Conservation (phyloP, 1,140 invertebrate genomes). For the Brachionus manjavacas region DNA sequence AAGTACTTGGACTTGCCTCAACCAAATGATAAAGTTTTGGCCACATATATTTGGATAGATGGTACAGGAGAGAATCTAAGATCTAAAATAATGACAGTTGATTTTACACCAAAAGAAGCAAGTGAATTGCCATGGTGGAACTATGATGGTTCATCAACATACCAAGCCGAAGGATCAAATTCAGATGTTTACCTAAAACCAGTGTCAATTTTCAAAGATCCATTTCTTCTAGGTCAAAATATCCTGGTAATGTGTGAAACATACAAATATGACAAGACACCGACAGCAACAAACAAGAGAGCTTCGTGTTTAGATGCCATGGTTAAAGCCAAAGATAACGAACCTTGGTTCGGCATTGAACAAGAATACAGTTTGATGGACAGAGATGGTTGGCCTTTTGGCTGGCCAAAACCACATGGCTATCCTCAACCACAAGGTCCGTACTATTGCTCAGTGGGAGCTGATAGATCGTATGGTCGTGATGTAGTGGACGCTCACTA, state of each 20-base stretch:
- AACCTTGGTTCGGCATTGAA: slow-evolving; percentile 90
- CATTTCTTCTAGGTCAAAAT: slow-evolving; percentile 76
- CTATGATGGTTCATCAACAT: slow-evolving; percentile 77
- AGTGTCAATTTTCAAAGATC: slow-evolving; percentile 82
- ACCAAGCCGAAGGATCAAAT: slow-evolving; percentile 63
- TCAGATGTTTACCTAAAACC: slow-evolving; percentile 84
- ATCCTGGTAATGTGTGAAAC: slow-evolving; percentile 83
- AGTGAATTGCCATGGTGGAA: slow-evolving; percentile 88
- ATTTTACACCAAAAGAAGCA: slow-evolving; percentile 68
- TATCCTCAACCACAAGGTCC: slow-evolving; percentile 81
- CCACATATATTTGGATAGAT: slow-evolving; percentile 85
- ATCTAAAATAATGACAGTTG: slow-evolving; percentile 78
- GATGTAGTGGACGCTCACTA: slow-evolving; percentile 86
- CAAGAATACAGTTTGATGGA: slow-evolving; percentile 91
- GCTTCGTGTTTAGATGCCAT: slow-evolving; percentile 68
- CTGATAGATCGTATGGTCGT: slow-evolving; percentile 72
- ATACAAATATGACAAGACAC: slow-evolving; percentile 70
- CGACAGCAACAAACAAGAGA: slow-evolving; percentile 69
- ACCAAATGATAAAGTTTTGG: slow-evolving; percentile 29
- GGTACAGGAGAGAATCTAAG: slow-evolving; percentile 80
- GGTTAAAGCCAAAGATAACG: slow-evolving; percentile 67
- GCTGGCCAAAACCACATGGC: slow-evolving; percentile 83
- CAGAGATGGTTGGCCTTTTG: slow-evolving; percentile 79
- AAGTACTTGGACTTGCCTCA: slow-evolving; percentile 32
- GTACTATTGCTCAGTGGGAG: slow-evolving; percentile 91